Percentiles rank a stretch among this genome's conserved stretches.
Evolutionary conservation across 2,797 vertebrate genomes (phyloP).

Genomic region (Adelosebastes latens): DNA sequence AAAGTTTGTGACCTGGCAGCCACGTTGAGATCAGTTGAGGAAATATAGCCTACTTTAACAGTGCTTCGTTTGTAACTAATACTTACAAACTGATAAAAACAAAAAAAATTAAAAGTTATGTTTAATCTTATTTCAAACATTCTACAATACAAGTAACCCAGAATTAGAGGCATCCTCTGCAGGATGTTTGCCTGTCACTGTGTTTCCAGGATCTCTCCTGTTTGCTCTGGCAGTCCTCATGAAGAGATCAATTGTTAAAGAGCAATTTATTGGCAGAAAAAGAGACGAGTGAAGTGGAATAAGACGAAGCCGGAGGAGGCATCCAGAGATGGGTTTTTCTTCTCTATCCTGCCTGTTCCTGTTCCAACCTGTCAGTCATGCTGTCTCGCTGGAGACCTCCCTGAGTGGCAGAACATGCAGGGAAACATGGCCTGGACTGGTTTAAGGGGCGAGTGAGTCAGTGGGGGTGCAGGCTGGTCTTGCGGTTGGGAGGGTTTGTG

Average conservation of each 20-base stretch:
- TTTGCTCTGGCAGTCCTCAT: not conserved
- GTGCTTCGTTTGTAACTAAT: not conserved
- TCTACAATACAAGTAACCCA: not conserved
- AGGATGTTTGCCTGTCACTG: not conserved
- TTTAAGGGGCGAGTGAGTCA: not conserved
- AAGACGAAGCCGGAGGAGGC: conserved; percentile 6
- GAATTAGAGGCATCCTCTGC: not conserved
- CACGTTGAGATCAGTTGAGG: too few species aligned
- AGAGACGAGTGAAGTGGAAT: conserved; percentile 17
- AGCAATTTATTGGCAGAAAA: conserved; percentile 16
- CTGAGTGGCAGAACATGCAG: conserved; percentile 47
- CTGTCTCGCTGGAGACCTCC: conserved; percentile 45
- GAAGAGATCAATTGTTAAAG: conserved; percentile 19
- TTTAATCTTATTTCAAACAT: not conserved
- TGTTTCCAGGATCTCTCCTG: not conserved
- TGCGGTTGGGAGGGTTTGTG: not conserved
- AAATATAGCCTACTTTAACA: too few species aligned
- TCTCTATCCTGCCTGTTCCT: conserved; percentile 43
- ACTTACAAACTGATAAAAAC: not conserved
- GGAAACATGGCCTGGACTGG: conserved; percentile 23
- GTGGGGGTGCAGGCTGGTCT: not conserved
- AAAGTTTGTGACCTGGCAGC: too few species aligned
- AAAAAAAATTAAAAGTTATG: not conserved
- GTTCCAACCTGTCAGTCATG: conserved; percentile 63
- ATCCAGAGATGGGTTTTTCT: conserved; percentile 24